Conservation (phyloP, 1,140 invertebrate genomes). For the Sminthurides bifidus region DNA sequence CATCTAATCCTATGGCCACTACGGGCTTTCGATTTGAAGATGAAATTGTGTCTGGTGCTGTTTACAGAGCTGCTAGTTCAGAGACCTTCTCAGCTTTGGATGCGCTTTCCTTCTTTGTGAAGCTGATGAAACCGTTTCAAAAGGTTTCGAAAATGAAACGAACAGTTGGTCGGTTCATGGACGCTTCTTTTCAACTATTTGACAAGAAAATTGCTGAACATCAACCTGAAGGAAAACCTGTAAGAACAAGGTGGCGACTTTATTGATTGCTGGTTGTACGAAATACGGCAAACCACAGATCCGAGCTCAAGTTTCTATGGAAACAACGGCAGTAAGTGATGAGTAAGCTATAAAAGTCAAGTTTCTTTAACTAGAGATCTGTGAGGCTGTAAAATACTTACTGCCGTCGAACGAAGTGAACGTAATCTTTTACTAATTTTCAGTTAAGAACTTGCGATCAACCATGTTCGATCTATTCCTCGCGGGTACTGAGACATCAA, state of each 20-base stretch:
- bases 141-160: background rate
- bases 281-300: slow-evolving; percentile 12
- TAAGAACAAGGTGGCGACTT: slow-evolving; percentile 9
- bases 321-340: slow-evolving; percentile 3
- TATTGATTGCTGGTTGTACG: slow-evolving; percentile 13
- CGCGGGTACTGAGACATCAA: slow-evolving; percentile 50
- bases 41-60: background rate
- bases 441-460: background rate
- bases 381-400: background rate
- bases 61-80: background rate
- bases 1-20: too few relatives aligned
- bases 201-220: background rate
- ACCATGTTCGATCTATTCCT: slow-evolving; percentile 33
- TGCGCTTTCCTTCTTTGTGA: background rate
- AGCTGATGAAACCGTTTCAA: background rate
- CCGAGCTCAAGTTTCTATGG: slow-evolving; percentile 14
- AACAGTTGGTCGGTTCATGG: background rate
- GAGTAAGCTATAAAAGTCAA: background rate
- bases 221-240: slow-evolving; percentile 5
- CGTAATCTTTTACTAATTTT: background rate
- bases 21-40: too few relatives aligned
- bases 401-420: background rate
- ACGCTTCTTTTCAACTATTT: too few relatives aligned
- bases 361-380: background rate
- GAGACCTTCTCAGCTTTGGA: background rate